Conservation (phyloP, 2,113 vertebrate genomes). For the Zosterops hypoxanthus region DNA sequence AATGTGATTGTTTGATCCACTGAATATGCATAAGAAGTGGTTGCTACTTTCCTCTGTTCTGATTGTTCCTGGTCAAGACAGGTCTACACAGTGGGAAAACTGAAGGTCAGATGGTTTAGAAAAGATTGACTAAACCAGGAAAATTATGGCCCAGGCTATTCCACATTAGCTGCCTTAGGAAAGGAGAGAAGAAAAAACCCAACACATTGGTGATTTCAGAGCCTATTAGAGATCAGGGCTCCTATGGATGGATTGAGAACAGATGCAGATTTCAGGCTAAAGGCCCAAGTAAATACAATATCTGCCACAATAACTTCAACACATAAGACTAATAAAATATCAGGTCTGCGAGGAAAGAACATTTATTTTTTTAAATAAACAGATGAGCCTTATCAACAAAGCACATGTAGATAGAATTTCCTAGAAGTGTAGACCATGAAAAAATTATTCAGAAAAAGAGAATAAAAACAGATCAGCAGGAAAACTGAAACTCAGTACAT, state of each 20-base stretch:
- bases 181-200: background rate
- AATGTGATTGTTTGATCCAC: background rate
- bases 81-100: background rate
- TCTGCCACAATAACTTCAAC: background rate
- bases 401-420: background rate
- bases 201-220: background rate
- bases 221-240: background rate
- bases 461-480: background rate
- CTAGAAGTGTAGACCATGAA: background rate
- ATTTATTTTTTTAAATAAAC: background rate
- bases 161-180: background rate
- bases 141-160: background rate
- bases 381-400: background rate
- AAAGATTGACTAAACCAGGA: background rate
- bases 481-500: background rate
- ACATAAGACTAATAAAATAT: background rate
- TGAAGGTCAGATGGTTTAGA: background rate
- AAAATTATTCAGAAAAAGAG: background rate
- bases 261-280: background rate
- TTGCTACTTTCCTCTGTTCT: background rate
- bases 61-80: background rate
- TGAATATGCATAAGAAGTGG: background rate
- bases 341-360: background rate
- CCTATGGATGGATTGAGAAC: background rate
- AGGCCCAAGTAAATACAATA: background rate